These are phyloP conservation scores for Crenuchus spilurus DNA, from an alignment of 2,797 vertebrate genomes.

Conservation along the genomic window DNA sequence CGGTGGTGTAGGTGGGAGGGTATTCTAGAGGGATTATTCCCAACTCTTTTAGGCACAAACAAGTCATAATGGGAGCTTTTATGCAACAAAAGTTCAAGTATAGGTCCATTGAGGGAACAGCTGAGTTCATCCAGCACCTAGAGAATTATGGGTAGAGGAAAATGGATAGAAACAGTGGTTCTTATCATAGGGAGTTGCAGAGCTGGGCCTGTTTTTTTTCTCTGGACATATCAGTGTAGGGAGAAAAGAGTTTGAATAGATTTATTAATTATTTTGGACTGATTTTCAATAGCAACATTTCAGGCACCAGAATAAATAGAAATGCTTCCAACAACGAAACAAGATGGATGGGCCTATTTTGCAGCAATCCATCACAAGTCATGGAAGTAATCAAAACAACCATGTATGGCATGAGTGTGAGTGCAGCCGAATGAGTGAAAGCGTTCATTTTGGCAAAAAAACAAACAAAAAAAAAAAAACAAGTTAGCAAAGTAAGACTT, in stretches of 20 bases:
- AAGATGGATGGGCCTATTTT: neutral
- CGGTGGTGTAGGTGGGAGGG: slow-evolving; percentile 39
- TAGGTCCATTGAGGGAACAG: slow-evolving; percentile 63
- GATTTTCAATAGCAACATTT: slow-evolving; percentile 1
- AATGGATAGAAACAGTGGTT: slow-evolving; percentile 30
- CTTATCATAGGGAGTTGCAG: slow-evolving; percentile 25
- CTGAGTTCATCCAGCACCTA: slow-evolving; percentile 50
- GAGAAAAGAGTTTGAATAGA: neutral
- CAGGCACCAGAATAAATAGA: slow-evolving; percentile 16
- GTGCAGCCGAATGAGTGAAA: neutral
- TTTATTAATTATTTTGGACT: slow-evolving; percentile 6
- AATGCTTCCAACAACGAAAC: neutral
- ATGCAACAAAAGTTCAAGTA: slow-evolving; percentile 60
- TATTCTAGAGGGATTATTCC: slow-evolving; percentile 46
- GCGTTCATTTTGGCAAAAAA: slow-evolving; percentile 2
- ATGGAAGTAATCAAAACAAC: slow-evolving; percentile 13
- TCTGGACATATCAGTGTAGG: neutral
- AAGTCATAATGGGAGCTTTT: slow-evolving; percentile 52
- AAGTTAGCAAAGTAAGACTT: slow-evolving; percentile 81
- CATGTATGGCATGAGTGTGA: neutral
- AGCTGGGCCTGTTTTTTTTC: neutral
- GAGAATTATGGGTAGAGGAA: slow-evolving; percentile 62
- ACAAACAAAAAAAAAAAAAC: too few relatives aligned
- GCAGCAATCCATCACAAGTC: slow-evolving; percentile 3
- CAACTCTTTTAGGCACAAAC: slow-evolving; percentile 38